Percentiles rank a stretch among this genome's conserved stretches.
phyloP scores from a whole-genome alignment of 92 coral and sea anemone species.

The Blastomussa wellsi region DNA sequence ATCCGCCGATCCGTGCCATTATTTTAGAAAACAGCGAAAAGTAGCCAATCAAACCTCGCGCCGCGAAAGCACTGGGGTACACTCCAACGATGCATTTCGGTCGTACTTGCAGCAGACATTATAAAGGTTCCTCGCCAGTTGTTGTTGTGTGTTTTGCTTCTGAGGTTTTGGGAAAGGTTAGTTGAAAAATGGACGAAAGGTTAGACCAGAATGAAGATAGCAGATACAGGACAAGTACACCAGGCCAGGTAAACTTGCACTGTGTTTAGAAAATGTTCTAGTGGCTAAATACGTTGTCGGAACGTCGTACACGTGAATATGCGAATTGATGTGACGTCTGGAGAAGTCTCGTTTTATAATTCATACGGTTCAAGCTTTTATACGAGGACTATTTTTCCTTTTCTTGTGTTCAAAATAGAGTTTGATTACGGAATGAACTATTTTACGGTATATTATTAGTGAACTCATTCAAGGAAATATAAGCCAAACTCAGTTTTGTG shows the following conservation, averaged over 20 bases:
- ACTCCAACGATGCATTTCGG: constrained; percentile 28
- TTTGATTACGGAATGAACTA: not conserved
- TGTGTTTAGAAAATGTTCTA: not conserved
- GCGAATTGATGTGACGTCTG: not conserved
- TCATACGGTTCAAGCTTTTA: not conserved
- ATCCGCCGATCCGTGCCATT: too few species aligned
- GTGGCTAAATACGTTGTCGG: not conserved
- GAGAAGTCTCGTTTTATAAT: not conserved
- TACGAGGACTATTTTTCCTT: not conserved
- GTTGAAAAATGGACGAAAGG: constrained; percentile 29
- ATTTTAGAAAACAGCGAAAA: too few species aligned
- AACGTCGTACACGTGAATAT: not conserved
- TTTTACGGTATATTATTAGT: not conserved
- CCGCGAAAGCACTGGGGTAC: constrained; percentile 19
- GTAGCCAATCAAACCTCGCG: too few species aligned
- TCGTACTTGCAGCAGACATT: not conserved
- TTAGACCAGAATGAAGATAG: constrained; percentile 38
- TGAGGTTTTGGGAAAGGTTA: not conserved
- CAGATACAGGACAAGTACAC: constrained; percentile 43
- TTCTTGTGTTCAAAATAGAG: too few species aligned
- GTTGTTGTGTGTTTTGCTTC: not conserved
- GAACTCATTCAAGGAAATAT: not conserved
- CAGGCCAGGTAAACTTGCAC: constrained; percentile 21
- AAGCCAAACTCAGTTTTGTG: too few species aligned
- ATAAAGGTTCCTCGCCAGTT: constrained; percentile 13